These are phyloP conservation scores for Spisula subtruncata DNA, from an alignment of 2,888 invertebrate species.

Conservation along the genomic window DNA sequence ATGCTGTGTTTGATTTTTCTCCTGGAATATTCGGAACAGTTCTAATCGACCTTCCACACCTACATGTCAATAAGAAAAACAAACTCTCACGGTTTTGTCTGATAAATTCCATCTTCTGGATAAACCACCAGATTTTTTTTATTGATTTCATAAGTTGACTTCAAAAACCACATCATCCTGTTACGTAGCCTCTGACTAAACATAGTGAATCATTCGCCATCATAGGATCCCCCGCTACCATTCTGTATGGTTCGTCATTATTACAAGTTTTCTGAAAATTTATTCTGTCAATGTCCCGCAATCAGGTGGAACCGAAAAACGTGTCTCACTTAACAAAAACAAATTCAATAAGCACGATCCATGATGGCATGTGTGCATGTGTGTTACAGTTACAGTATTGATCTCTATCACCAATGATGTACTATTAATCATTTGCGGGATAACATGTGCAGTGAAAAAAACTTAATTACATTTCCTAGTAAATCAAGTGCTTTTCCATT, in stretches of 20 bases:
- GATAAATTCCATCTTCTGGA: background rate
- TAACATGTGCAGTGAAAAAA: conserved; percentile 19
- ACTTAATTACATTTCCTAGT: conserved; percentile 19
- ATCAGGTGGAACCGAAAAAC: conserved; percentile 15
- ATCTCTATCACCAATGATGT: background rate
- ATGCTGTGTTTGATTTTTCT: background rate
- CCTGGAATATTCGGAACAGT: background rate
- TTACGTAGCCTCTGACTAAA: background rate
- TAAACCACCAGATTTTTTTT: conserved; percentile 11
- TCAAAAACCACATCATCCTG: background rate
- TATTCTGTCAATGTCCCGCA: background rate
- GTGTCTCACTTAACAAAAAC: background rate
- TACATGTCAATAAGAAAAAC: background rate
- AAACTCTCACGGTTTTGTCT: background rate
- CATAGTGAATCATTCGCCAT: background rate
- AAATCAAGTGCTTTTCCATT: conserved; percentile 24
- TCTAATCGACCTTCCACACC: background rate
- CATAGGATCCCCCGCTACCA: background rate
- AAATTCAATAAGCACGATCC: conserved; percentile 10
- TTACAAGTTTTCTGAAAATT: background rate
- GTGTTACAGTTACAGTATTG: background rate
- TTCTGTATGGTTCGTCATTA: background rate
- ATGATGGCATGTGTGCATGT: background rate
- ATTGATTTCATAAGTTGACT: conserved; percentile 10
- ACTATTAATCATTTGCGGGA: conserved; percentile 28